These are phyloP conservation scores for Drosophila macrothrix DNA, from an alignment of 2,888 invertebrate species.

Conservation along the genomic window DNA sequence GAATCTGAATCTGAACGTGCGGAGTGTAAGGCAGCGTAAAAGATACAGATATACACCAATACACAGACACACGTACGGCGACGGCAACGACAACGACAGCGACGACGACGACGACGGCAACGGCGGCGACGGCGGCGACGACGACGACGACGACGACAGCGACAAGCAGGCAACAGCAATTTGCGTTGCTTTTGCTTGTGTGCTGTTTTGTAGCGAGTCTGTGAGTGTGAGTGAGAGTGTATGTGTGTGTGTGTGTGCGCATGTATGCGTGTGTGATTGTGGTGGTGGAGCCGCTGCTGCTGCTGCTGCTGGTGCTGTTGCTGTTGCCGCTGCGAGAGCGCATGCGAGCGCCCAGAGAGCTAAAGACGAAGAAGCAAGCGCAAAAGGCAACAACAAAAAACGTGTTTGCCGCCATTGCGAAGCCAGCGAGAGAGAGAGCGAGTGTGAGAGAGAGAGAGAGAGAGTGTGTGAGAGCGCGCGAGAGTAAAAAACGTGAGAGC, in stretches of 20 bases:
- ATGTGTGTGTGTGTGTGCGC: constrained; percentile 18
- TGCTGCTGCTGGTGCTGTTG: constrained; percentile 25
- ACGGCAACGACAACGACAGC: constrained; percentile 22
- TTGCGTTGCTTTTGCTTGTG: constrained; percentile 60
- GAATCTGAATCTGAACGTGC: constrained; percentile 85
- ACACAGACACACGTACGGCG: constrained; percentile 38
- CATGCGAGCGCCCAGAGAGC: constrained; percentile 74
- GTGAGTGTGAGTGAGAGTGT: constrained; percentile 39
- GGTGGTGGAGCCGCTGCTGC: constrained; percentile 52
- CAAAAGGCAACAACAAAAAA: constrained; percentile 75
- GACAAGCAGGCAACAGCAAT: constrained; percentile 73
- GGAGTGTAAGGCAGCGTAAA: constrained; percentile 85
- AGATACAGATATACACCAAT: constrained; percentile 77
- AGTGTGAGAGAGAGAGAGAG: constrained; percentile 11
- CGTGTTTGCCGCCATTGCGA: constrained; percentile 78
- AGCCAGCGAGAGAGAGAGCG: constrained; percentile 20
- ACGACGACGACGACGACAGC: constrained; percentile 44
- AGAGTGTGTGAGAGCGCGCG: constrained; percentile 22
- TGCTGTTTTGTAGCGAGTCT: constrained; percentile 10
- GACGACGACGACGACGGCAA: constrained; percentile 8
- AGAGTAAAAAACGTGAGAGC: constrained; percentile 39
- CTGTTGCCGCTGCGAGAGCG: constrained; percentile 55
- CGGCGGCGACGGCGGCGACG: constrained; percentile 21
- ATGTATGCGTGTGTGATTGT: constrained; percentile 24
- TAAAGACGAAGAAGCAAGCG: constrained; percentile 71